These are phyloP conservation scores for Yoshiicerus persimilis DNA, from an alignment of 1,140 invertebrate genomes.

Conservation along the genomic window DNA sequence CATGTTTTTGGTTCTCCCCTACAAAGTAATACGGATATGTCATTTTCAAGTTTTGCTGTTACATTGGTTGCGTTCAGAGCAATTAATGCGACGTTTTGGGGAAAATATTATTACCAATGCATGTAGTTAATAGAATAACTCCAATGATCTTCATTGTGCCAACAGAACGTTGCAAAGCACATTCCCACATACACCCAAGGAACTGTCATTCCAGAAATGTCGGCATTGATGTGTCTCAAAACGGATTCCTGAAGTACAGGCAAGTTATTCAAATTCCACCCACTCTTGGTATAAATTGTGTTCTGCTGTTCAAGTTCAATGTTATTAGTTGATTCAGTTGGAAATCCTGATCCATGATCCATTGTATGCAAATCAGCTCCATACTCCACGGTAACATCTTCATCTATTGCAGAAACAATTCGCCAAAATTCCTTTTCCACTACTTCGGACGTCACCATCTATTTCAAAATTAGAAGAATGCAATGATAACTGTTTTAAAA, in stretches of 20 bases:
- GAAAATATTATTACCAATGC: constrained; percentile 74
- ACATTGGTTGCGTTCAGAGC: no score
- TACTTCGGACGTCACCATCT: constrained; percentile 77
- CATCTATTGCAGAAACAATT: constrained; percentile 93
- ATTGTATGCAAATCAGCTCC: constrained; percentile 97
- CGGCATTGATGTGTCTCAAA: constrained; percentile 92
- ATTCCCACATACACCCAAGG: constrained; percentile 99
- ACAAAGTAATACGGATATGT: no score
- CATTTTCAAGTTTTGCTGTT: no score
- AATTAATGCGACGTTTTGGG: background rate
- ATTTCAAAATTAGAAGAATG: background rate
- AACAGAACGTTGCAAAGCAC: constrained; percentile 99
- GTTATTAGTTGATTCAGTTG: constrained; percentile 74
- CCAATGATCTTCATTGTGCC: constrained; percentile 99
- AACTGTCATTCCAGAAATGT: constrained; percentile 98
- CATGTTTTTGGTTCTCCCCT: constrained; percentile 77
- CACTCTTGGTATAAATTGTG: constrained; percentile 85
- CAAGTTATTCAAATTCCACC: constrained; percentile 98
- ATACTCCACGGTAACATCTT: constrained; percentile 97
- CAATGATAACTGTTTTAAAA: background rate
- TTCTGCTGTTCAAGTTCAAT: constrained; percentile 59
- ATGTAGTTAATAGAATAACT: constrained; percentile 99
- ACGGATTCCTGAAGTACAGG: constrained; percentile 92
- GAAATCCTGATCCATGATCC: constrained; percentile 98
- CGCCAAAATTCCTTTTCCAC: constrained; percentile 99